Evolutionary conservation across 2,113 vertebrate species (phyloP).

Genomic region (Tachysurus fulvidraco): DNA sequence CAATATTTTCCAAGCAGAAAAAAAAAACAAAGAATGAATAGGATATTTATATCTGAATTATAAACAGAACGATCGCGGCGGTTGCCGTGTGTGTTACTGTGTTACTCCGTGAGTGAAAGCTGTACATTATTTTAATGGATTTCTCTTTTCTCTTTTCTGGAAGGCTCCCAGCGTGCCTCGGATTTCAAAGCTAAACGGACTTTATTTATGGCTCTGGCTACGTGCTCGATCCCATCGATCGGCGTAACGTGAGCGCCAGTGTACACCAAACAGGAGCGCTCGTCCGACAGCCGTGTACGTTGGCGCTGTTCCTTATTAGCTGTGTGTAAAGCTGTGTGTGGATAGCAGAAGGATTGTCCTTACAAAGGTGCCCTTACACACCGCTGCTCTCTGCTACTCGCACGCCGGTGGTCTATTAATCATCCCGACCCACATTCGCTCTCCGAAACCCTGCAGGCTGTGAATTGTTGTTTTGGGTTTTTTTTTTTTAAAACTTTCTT

Average conservation of each 20-base stretch:
- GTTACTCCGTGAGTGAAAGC: not conserved
- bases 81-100: not conserved
- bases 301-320: conserved; percentile 36
- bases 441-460: not conserved
- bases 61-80: not conserved
- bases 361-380: conserved; percentile 27
- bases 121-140: conserved; percentile 31
- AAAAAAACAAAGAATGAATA: not conserved
- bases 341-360: conserved; percentile 23
- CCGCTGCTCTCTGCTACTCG: not conserved
- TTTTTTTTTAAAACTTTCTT: not conserved
- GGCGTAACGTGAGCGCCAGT: conserved; percentile 64
- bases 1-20: not conserved
- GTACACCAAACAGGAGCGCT: conserved; percentile 42
- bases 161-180: conserved; percentile 28
- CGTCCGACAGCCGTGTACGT: conserved; percentile 10
- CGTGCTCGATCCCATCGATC: conserved; percentile 65
- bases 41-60: not conserved
- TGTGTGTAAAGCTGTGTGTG: conserved; percentile 9
- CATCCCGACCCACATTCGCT: conserved; percentile 19
- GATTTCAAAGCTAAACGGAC: conserved; percentile 52
- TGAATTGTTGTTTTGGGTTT: not conserved
- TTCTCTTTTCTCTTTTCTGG: conserved; percentile 21
- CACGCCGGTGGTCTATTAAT: conserved; percentile 27
- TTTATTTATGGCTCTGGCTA: conserved; percentile 59